A percentile compares a stretch with the other conserved stretches of the same genome.
Evolutionary conservation across 1,140 invertebrate genomes (phyloP).

Genomic region (Agrypnia vestita): DNA sequence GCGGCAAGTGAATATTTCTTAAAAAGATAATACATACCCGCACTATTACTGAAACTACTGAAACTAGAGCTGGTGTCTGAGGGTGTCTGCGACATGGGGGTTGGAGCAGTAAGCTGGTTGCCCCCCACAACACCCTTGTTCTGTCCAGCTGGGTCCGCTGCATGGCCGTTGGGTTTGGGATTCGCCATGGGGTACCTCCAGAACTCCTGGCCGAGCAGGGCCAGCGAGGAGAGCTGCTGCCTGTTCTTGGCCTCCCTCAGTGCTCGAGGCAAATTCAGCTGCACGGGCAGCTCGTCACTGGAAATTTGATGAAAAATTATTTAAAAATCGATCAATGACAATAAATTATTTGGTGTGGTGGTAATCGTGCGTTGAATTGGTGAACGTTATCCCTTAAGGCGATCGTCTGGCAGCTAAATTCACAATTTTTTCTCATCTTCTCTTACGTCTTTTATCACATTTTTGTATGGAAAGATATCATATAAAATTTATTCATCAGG

Average conservation of each 20-base stretch:
- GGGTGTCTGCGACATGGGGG: conserved; percentile 74
- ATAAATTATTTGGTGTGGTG: no score
- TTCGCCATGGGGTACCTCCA: conserved; percentile 90
- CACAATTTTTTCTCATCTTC: no score
- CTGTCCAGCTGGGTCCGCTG: background rate
- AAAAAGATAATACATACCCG: conserved; percentile 11
- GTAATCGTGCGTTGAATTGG: no score
- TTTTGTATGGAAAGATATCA: no score
- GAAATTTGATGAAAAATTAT: conserved; percentile 62
- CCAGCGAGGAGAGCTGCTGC: conserved; percentile 91
- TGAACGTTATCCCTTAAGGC: no score
- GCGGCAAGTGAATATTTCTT: no score
- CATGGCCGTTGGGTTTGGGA: conserved; percentile 42
- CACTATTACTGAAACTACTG: conserved; percentile 76
- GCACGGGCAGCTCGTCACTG: conserved; percentile 95
- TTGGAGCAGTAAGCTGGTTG: conserved; percentile 51
- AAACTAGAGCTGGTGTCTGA: conserved; percentile 77
- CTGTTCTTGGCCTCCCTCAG: conserved; percentile 90
- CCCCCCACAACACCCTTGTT: background rate
- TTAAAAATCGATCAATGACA: no score
- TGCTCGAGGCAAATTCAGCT: conserved; percentile 87
- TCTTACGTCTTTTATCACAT: no score
- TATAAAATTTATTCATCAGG: no score
- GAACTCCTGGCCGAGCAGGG: conserved; percentile 93
- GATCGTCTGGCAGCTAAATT: no score